Percentiles rank a stretch among this genome's conserved stretches.
Conservation (phyloP, 2,888 invertebrate genomes). For the Smittia sp. region DNA sequence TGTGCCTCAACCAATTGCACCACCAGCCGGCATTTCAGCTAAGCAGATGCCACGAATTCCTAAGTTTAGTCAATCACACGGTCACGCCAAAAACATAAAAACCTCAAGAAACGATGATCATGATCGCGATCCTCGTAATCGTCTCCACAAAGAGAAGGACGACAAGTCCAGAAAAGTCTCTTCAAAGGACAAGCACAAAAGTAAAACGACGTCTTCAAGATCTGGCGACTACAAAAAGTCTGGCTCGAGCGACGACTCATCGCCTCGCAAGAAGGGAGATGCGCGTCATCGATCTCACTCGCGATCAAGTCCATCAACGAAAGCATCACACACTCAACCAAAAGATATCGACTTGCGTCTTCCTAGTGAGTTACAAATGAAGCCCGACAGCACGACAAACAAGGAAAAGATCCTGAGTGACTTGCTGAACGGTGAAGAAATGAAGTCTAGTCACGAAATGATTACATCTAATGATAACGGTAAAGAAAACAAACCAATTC, state of each 20-base stretch:
- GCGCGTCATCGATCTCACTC: constrained; percentile 20
- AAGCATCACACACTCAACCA: background rate
- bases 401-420: constrained; percentile 32
- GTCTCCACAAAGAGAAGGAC: background rate
- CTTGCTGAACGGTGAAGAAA: constrained; percentile 30
- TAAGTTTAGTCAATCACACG: constrained; percentile 20
- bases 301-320: background rate
- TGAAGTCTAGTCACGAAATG: constrained; percentile 34
- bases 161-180: background rate
- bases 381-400: constrained; percentile 27
- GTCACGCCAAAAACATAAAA: background rate
- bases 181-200: background rate
- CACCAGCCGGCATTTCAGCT: constrained; percentile 44
- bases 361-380: constrained; percentile 5
- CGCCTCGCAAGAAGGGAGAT: constrained; percentile 26
- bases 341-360: constrained; percentile 35
- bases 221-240: constrained; percentile 17
- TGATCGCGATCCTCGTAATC: constrained; percentile 22
- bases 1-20: constrained; percentile 47
- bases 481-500: constrained; percentile 33
- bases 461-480: constrained; percentile 39
- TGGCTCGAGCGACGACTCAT: constrained; percentile 26
- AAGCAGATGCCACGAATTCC: constrained; percentile 39
- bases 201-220: background rate
- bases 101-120: constrained; percentile 6